Percentiles rank a stretch among this genome's conserved stretches.
phyloP scores from a whole-genome alignment of 1,140 invertebrate genomes.

The Pteromalus puparum region DNA sequence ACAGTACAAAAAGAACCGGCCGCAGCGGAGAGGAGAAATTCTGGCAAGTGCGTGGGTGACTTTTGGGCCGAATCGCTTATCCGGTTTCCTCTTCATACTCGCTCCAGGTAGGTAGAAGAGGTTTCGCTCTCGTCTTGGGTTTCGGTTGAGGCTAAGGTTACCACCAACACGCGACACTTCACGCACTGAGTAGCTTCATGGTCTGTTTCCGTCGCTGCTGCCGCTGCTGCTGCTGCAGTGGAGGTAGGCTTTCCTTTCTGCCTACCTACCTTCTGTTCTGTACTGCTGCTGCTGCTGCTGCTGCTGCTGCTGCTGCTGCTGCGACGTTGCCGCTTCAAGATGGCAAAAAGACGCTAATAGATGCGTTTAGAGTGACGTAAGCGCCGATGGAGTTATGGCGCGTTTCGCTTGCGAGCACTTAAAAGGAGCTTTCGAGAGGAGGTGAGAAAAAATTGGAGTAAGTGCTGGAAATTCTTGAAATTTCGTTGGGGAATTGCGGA shows the following conservation, averaged over 20 bases:
- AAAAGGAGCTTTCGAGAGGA: no score
- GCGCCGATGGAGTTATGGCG: no score
- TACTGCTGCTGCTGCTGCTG: no score
- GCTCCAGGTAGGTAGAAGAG: neutral
- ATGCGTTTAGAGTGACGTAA: constrained; percentile 10
- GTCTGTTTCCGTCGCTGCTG: constrained; percentile 63
- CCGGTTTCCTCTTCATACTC: constrained; percentile 54
- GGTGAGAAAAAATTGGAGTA: no score
- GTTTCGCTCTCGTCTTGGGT: constrained; percentile 53
- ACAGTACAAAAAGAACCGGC: neutral
- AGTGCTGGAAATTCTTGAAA: no score
- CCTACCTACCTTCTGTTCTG: neutral
- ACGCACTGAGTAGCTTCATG: constrained; percentile 67
- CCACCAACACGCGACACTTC: constrained; percentile 70
- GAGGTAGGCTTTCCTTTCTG: neutral
- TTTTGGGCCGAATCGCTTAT: constrained; percentile 53
- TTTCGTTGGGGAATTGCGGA: no score
- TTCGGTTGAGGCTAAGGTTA: constrained; percentile 60
- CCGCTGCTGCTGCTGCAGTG: constrained; percentile 48
- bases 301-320: no score
- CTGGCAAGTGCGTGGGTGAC: constrained; percentile 51
- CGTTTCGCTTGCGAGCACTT: no score
- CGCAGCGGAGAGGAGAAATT: constrained; percentile 22
- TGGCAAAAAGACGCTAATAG: neutral
- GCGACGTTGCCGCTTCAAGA: neutral